Evolutionary conservation across 2,797 vertebrate species (phyloP).

Genomic region (Muscicapa comitata): DNA sequence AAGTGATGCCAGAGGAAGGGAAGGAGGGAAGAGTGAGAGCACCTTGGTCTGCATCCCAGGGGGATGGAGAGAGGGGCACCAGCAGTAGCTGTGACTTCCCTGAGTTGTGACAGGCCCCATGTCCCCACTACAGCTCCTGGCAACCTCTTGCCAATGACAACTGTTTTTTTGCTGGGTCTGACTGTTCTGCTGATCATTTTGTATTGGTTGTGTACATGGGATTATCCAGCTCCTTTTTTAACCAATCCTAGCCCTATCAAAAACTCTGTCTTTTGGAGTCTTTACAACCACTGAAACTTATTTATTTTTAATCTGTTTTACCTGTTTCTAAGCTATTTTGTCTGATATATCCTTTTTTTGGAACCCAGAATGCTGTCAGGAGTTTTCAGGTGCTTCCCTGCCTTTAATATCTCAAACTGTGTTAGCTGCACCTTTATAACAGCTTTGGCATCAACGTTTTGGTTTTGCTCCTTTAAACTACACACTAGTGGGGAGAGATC

Average conservation of each 20-base stretch:
- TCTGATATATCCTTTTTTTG: not conserved
- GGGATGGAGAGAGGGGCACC: not conserved
- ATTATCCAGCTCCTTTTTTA: not conserved
- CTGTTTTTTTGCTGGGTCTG: not conserved
- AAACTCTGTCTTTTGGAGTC: not conserved
- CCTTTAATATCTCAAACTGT: not conserved
- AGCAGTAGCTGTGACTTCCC: rapidly evolving
- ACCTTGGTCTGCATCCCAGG: too few species aligned
- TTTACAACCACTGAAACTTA: not conserved
- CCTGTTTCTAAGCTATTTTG: not conserved
- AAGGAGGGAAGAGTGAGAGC: not conserved
- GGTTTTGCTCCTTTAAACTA: not conserved
- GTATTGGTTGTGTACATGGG: rapidly evolving
- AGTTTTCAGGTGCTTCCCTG: not conserved
- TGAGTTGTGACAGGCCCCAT: rapidly evolving
- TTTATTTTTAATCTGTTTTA: not conserved
- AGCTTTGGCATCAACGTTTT: not conserved
- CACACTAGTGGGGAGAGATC: rapidly evolving
- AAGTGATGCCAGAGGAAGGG: not conserved
- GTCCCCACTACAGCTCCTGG: not conserved
- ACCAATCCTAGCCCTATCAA: not conserved
- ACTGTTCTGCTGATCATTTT: rapidly evolving
- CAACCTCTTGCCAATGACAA: not conserved
- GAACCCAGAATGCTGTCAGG: not conserved
- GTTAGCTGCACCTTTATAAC: not conserved